Conservation (phyloP, 2,797 vertebrate species). For the Chanos chanos region DNA sequence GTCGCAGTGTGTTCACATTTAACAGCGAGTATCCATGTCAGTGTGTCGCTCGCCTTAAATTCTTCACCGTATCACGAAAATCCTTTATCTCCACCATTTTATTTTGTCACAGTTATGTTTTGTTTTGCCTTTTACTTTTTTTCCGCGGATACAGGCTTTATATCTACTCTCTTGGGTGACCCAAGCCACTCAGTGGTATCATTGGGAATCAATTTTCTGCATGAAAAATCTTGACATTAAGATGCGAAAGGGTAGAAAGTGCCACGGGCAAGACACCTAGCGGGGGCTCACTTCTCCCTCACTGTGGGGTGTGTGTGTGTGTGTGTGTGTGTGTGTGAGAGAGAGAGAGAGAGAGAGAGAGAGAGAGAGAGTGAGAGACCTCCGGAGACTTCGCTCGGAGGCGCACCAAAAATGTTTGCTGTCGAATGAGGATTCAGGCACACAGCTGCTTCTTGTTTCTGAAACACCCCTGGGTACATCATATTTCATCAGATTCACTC, state of each 20-base stretch:
- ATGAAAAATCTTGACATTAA: constrained; percentile 81
- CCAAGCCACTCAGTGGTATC: constrained; percentile 66
- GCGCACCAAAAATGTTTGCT: constrained; percentile 9
- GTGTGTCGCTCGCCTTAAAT: constrained; percentile 13
- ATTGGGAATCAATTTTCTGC: constrained; percentile 82
- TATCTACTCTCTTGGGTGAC: constrained; percentile 60
- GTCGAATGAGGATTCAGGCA: constrained; percentile 7
- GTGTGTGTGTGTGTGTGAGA: no score
- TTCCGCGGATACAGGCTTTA: constrained; percentile 18
- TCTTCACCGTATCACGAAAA: constrained; percentile 33
- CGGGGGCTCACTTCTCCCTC: constrained; percentile 26
- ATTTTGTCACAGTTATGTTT: background rate
- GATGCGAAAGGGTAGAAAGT: constrained; percentile 70
- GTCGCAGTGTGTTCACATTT: no score
- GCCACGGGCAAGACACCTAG: constrained; percentile 51
- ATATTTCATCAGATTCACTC: constrained; percentile 1
- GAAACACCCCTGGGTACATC: background rate
- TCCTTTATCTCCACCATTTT: constrained; percentile 37
- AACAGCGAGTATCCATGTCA: constrained; percentile 12
- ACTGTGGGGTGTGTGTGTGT: constrained; percentile 35
- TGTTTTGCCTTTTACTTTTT: constrained; percentile 30
- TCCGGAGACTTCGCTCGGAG: background rate
- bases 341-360: background rate
- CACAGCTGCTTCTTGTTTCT: background rate
- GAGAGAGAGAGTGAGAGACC: background rate